phyloP scores from a whole-genome alignment of 1,140 invertebrate genomes.

The Euwallacea similis region DNA sequence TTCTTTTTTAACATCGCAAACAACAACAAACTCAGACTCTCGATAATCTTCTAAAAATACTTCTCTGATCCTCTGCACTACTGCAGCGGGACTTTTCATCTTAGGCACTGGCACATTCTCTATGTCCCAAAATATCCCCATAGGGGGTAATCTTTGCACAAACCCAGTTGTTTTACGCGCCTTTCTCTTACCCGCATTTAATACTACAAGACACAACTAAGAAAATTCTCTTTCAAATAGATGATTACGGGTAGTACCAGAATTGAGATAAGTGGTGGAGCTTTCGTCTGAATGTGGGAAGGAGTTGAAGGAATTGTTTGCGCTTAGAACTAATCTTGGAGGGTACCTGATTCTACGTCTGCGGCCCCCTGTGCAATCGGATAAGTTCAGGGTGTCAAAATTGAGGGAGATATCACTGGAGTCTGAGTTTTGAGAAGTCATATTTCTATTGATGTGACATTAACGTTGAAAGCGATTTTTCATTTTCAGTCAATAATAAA shows the following conservation, averaged over 20 bases:
- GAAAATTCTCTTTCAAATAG: background rate
- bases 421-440: background rate
- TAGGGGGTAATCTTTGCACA: slow-evolving; percentile 62
- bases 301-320: slow-evolving; percentile 41
- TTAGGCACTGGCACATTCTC: slow-evolving; percentile 86
- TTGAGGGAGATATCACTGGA: slow-evolving; percentile 11
- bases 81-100: slow-evolving; percentile 75
- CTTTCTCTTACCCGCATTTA: background rate
- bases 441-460: too few relatives aligned
- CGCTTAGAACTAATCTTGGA: slow-evolving; percentile 43
- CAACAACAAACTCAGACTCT: slow-evolving; percentile 86
- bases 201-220: background rate
- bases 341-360: slow-evolving; percentile 43
- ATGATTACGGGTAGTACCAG: slow-evolving; percentile 1
- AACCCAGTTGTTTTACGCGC: slow-evolving; percentile 24
- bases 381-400: slow-evolving; percentile 33
- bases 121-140: slow-evolving; percentile 93
- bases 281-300: slow-evolving; percentile 42
- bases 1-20: slow-evolving; percentile 81
- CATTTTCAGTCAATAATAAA: too few relatives aligned
- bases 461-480: too few relatives aligned
- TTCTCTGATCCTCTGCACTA: slow-evolving; percentile 77
- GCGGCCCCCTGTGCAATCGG: slow-evolving; percentile 32
- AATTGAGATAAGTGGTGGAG: slow-evolving; percentile 36
- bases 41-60: slow-evolving; percentile 75